phyloP scores from a whole-genome alignment of 2,888 invertebrate species.

The Galeruca laticollis region DNA sequence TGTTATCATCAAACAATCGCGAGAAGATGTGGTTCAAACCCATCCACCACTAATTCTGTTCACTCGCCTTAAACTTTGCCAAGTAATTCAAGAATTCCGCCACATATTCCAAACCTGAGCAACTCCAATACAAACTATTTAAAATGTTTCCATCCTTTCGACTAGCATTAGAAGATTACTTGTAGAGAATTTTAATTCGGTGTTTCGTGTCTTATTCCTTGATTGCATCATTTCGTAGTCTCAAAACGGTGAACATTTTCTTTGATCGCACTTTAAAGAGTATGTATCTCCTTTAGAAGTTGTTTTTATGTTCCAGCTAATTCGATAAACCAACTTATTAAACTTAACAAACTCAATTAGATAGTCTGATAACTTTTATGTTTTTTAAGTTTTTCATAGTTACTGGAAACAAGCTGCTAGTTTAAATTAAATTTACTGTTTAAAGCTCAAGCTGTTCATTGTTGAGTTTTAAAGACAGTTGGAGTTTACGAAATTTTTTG shows the following conservation, averaged over 20 bases:
- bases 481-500: too few species aligned
- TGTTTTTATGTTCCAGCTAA: background rate
- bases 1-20: too few species aligned
- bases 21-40: too few species aligned
- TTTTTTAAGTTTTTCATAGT: background rate
- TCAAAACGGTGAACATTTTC: slow-evolving; percentile 35
- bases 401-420: too few species aligned
- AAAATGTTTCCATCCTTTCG: slow-evolving; percentile 46
- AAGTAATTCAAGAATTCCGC: slow-evolving; percentile 11
- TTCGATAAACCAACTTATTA: background rate
- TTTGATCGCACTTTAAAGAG: slow-evolving; percentile 22
- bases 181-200: slow-evolving; percentile 46
- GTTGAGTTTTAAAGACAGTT: too few species aligned
- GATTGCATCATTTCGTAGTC: slow-evolving; percentile 47
- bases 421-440: too few species aligned
- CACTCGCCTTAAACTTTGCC: background rate
- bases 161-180: slow-evolving; percentile 44
- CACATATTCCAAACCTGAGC: background rate
- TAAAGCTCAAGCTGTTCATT: too few species aligned
- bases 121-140: slow-evolving; percentile 40
- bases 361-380: background rate
- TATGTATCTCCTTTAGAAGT: background rate
- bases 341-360: background rate
- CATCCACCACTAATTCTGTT: background rate
- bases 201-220: slow-evolving; percentile 40